Base-by-base conservation (phyloP, 2,888 invertebrate genomes). In the Polia nebulosa region DNA sequence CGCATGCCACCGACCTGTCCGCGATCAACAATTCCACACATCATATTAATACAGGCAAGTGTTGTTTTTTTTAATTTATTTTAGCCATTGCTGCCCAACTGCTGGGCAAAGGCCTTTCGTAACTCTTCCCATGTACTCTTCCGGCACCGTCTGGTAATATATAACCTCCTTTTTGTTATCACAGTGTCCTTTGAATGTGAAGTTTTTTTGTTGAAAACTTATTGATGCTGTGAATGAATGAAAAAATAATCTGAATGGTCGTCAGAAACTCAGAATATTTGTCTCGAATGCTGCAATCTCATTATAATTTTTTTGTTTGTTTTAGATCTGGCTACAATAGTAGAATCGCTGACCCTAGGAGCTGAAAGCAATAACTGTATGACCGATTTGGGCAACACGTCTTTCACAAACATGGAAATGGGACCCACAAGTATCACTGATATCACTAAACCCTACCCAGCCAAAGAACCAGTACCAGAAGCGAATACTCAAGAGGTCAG, bases 271-370 rank as follows among this genome's bases (percentile, higher is more conserved):
- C 53, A 34, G 9, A 15, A 15, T 53, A 53, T 34, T 5, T 29
- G 3, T 32, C n/a, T 15, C 9, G 15, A 22, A 20, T 22, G 13
- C 5, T 9, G 17, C 7, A 20, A 8, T 53, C 4, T 27, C 17
- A 27, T 17, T 27, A 27, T n/a, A 27, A 9, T 29, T 13, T 15
- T 51, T 53, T 13, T 49, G 0, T 62, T 64, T 62, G 17, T 91
- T 61, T 88, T 93, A 94, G 98, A 98, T 95, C 95, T 98, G 84
- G 98, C 98, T 5, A 98, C 98, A 39, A 98, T 98, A 86, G 98
- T 98, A 15, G 98, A 98, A 93, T 98, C 97, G 75, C 92, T 98
- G 55, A 97, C 98, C 1, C 96, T 98, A 15, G 96, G 97, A 39
- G 97, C 97, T 34, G 96, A 96, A 80, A 96, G 95, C 83, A 96